Evolutionary conservation across 2,797 vertebrate genomes (phyloP).

Genomic region (Anguilla anguilla): DNA sequence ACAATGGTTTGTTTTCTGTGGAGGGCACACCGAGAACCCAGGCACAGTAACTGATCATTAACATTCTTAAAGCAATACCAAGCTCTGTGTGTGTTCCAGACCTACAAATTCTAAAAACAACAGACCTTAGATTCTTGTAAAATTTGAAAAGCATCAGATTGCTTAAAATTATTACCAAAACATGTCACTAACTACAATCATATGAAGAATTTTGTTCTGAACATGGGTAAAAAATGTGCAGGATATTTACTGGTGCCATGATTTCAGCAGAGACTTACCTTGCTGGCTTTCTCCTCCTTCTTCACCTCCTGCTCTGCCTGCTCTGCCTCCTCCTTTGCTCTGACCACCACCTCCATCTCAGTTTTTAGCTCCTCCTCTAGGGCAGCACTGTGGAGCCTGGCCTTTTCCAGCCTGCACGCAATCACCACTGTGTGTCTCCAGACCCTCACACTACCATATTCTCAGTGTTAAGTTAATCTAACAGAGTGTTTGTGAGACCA

Average conservation of each 20-base stretch:
- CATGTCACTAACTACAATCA: no score
- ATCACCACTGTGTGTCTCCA: neutral
- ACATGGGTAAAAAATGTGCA: neutral
- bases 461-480: no score
- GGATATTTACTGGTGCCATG: no score
- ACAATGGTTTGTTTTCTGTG: neutral
- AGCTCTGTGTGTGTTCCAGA: neutral
- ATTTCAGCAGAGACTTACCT: neutral
- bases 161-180: no score
- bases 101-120: neutral
- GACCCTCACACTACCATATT: no score
- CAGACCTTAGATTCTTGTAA: neutral
- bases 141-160: no score
- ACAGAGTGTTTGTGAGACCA: no score
- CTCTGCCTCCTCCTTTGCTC: neutral
- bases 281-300: neutral
- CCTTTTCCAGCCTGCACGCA: neutral
- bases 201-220: neutral
- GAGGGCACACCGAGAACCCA: neutral
- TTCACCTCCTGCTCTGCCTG: neutral
- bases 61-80: neutral
- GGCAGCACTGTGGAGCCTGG: neutral
- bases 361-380: neutral
- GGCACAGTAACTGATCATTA: no score
- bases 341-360: neutral